Percentiles rank a stretch among this genome's conserved stretches.
phyloP scores from a whole-genome alignment of 2,797 vertebrate genomes.

The Meriones psammophilus region DNA sequence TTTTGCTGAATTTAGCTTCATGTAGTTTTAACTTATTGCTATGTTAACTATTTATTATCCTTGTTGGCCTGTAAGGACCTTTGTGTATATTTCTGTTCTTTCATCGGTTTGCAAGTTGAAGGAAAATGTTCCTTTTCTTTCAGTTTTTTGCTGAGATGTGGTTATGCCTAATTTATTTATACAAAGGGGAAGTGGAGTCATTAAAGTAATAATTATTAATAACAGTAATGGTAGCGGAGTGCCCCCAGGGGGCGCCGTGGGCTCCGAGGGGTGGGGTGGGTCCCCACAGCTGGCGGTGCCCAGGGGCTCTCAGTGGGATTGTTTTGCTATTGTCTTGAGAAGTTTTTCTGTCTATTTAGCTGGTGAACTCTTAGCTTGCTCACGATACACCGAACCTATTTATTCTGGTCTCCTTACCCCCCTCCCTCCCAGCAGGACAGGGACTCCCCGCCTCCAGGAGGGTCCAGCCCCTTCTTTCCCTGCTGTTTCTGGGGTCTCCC shows the following conservation, averaged over 20 bases:
- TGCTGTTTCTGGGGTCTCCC: slow-evolving; percentile 78
- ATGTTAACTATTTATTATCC: slow-evolving; percentile 97
- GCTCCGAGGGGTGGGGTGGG: slow-evolving; percentile 73
- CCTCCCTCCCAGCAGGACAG: slow-evolving; percentile 73
- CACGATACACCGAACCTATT: slow-evolving; percentile 85
- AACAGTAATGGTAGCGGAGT: slow-evolving; percentile 86
- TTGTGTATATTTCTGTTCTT: slow-evolving; percentile 99
- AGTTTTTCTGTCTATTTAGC: slow-evolving; percentile 88
- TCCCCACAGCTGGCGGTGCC: slow-evolving; percentile 46
- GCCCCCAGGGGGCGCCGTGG: slow-evolving; percentile 85
- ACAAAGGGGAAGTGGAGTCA: slow-evolving; percentile 82
- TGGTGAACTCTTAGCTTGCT: slow-evolving; percentile 86
- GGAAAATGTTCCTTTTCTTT: slow-evolving; percentile 88
- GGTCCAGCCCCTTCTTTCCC: slow-evolving; percentile 68
- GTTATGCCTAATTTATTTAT: slow-evolving; percentile 96
- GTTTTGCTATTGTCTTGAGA: slow-evolving; percentile 96
- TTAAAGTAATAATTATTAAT: slow-evolving; percentile 93
- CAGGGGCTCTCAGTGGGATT: slow-evolving; percentile 91
- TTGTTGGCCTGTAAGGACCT: slow-evolving; percentile 96
- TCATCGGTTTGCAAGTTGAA: slow-evolving; percentile 97
- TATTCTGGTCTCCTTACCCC: slow-evolving; percentile 82
- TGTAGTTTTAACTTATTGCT: slow-evolving; percentile 99
- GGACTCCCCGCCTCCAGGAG: slow-evolving; percentile 53
- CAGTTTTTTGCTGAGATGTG: slow-evolving; percentile 95
- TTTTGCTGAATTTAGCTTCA: slow-evolving; percentile 98